phyloP scores from a whole-genome alignment of 1,140 invertebrate genomes.

The Calliphora vicina region DNA sequence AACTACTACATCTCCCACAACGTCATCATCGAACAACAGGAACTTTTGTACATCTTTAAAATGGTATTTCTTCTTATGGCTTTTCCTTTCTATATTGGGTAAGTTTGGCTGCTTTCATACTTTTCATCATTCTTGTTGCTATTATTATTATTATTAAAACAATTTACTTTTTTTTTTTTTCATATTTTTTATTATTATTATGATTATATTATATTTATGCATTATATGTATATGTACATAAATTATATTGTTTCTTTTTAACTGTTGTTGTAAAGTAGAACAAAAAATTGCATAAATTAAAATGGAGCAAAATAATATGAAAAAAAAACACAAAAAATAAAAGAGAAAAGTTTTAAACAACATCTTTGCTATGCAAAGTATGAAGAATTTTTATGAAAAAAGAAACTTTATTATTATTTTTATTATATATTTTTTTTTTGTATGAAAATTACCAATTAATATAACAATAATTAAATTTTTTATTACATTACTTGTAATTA shows the following conservation, averaged over 20 bases:
- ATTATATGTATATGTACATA: neutral
- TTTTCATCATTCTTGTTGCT: neutral
- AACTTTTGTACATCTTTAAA: conserved; percentile 3
- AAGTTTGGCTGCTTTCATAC: conserved; percentile 8
- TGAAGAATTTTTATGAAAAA: neutral
- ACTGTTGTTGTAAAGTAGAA: neutral
- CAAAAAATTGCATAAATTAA: neutral
- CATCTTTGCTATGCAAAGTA: neutral
- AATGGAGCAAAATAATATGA: neutral
- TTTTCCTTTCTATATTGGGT: conserved; percentile 17
- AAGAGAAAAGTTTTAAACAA: neutral
- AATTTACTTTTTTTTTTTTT: neutral
- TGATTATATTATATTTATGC: neutral
- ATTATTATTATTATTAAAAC: neutral
- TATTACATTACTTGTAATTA: neutral
- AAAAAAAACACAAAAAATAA: neutral
- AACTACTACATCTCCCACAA: neutral
- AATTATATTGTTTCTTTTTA: conserved; percentile 3
- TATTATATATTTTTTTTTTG: neutral
- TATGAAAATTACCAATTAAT: conserved; percentile 2
- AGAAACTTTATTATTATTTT: neutral
- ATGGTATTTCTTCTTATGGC: conserved; percentile 21
- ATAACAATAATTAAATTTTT: neutral
- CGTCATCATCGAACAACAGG: neutral
- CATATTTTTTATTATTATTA: neutral